Percentiles rank a stretch among this genome's conserved stretches.
phyloP scores from a whole-genome alignment of 2,888 invertebrate genomes.

The Lampropteryx suffumata region DNA sequence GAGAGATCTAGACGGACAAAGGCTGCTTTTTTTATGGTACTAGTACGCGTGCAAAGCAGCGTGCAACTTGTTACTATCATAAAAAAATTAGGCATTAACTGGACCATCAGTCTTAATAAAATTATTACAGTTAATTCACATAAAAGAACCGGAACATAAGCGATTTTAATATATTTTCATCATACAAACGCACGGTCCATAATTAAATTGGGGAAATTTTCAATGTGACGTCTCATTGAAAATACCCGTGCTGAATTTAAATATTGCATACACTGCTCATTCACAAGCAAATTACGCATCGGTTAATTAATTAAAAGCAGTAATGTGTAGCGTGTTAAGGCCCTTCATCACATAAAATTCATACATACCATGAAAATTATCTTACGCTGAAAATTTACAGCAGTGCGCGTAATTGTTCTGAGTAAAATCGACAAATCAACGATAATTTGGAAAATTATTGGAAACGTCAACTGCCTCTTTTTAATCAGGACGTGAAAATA shows the following conservation, averaged over 20 bases:
- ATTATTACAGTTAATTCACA: not conserved
- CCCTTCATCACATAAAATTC: not conserved
- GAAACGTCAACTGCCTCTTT: too few species aligned
- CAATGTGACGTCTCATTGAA: conserved; percentile 11
- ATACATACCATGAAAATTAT: not conserved
- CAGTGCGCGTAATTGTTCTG: too few species aligned
- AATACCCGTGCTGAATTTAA: conserved; percentile 12
- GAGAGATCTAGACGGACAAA: too few species aligned
- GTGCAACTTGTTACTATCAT: too few species aligned
- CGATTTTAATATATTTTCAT: conserved; percentile 4
- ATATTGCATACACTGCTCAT: conserved; percentile 24
- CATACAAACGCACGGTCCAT: conserved; percentile 3
- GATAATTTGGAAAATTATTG: too few species aligned
- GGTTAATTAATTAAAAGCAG: conserved; percentile 34
- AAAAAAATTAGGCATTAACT: not conserved
- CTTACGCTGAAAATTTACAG: too few species aligned
- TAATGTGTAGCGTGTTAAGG: conserved; percentile 18
- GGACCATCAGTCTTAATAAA: not conserved
- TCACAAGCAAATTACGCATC: conserved; percentile 25
- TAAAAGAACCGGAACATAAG: not conserved
- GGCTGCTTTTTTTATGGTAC: too few species aligned
- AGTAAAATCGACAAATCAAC: too few species aligned
- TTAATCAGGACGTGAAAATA: not conserved
- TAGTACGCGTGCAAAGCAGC: too few species aligned
- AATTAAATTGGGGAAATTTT: conserved; percentile 16